phyloP scores from a whole-genome alignment of 2,113 vertebrate species.

The Sinocyclocheilus maitianheensis region DNA sequence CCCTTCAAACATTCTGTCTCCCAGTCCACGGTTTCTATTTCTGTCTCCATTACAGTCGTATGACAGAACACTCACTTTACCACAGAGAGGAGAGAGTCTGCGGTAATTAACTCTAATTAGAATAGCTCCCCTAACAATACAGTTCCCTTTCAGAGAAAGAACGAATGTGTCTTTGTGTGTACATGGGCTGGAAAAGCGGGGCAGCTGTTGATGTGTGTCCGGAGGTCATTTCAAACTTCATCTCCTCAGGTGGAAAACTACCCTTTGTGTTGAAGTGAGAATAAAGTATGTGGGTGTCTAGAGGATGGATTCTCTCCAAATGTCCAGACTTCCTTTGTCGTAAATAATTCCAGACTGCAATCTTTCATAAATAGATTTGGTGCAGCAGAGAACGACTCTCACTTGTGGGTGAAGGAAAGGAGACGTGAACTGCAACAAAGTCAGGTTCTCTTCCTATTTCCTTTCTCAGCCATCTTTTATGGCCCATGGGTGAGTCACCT shows the following conservation, averaged over 20 bases:
- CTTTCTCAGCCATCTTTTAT: constrained; percentile 24
- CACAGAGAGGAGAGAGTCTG: constrained; percentile 25
- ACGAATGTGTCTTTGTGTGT: not conserved
- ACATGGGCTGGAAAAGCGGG: constrained; percentile 29
- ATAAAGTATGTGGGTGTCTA: constrained; percentile 12
- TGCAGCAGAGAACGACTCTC: constrained; percentile 31
- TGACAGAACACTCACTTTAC: constrained; percentile 42
- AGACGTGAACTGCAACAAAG: constrained; percentile 43
- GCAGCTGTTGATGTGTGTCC: constrained; percentile 48
- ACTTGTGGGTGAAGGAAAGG: constrained; percentile 34
- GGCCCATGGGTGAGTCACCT: constrained; percentile 46
- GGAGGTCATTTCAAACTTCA: constrained; percentile 43
- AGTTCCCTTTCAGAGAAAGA: constrained; percentile 14
- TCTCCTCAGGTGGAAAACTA: constrained; percentile 18
- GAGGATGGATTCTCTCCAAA: constrained; percentile 16
- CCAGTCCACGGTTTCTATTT: constrained; percentile 6
- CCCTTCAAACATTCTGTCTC: constrained; percentile 24
- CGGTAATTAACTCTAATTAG: constrained; percentile 56
- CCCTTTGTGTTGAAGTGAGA: constrained; percentile 14
- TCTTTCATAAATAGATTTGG: constrained; percentile 45
- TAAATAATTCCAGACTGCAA: constrained; percentile 21
- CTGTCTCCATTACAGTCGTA: constrained; percentile 5
- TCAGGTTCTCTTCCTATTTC: constrained; percentile 37
- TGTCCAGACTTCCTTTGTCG: constrained; percentile 22
- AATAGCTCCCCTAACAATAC: constrained; percentile 40